Base-by-base conservation (phyloP, 2,113 vertebrate genomes). In the Phaetusa simplex region DNA sequence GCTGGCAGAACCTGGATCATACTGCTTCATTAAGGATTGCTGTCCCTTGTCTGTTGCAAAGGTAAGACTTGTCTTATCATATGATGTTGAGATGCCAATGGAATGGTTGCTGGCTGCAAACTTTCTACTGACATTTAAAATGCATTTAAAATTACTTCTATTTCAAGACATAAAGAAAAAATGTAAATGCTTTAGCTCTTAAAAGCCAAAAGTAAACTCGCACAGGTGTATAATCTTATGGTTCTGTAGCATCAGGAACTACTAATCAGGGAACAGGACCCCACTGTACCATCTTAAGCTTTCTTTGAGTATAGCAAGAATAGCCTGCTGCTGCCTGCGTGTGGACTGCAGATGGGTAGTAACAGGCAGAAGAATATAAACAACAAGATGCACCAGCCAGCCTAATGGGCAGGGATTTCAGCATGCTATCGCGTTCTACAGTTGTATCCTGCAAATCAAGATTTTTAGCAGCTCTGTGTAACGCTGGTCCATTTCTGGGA, bases 41-140 rank as follows among this genome's bases (percentile, higher is more conserved):
- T 42, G 94, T 98, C 11, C 87, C 97, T 18, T 47, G 71, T 72
- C 90, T 98, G 27, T 86, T 98, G 84, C 80, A 86, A 13, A 98
- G 98, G 98, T 98, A n/a, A 87, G 82, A 5, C 15, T 14, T 27
- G 1, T 8, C 56, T 65, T 42, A 11, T 14, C 5, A 2, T 19
- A 3, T 9, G 23, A 9, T 16, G 21, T 2, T 53, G 23, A 50
- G 80, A 6, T 43, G 45, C 9, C n/a, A 66, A 1, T 21, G 27
- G 29, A 24, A 5, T 43, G 19, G 13, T 29, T 43, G 24, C 29
- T 86, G 78, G 16, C 36, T 47, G 23, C 85, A 76, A 14, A 36
- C 47, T n/a, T 43, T 20, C 45, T 69, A 34, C 58, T 62, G 34
- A 42, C 26, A 11, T 59, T 45, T 59, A 9, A 76, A 40, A 62